phyloP scores from a whole-genome alignment of 1,140 invertebrate species.

The Drosophila sproati region DNA sequence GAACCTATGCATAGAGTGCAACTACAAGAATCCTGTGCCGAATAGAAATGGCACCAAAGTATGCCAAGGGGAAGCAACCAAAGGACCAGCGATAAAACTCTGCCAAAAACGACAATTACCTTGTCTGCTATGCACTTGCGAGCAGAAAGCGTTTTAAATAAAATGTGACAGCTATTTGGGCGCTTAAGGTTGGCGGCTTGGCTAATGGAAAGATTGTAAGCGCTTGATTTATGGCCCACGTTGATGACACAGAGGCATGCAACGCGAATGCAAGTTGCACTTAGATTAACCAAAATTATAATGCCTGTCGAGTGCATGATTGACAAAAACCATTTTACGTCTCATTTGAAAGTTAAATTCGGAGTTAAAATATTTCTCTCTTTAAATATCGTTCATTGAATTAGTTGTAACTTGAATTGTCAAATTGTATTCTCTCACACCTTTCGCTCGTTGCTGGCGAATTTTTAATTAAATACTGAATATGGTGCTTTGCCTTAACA shows the following conservation, averaged over 20 bases:
- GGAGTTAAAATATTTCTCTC: not conserved
- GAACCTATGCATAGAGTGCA: slow-evolving; percentile 15
- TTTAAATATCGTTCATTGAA: no score
- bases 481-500: not conserved
- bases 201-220: slow-evolving; percentile 68
- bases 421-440: no score
- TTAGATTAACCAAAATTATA: not conserved
- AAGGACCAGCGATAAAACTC: slow-evolving; percentile 44
- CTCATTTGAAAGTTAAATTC: not conserved
- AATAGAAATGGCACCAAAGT: slow-evolving; percentile 1
- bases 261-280: slow-evolving; percentile 16
- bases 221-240: slow-evolving; percentile 62
- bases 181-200: slow-evolving; percentile 39
- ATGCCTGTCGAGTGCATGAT: not conserved
- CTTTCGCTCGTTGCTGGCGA: no score
- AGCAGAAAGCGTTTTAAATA: slow-evolving; percentile 58
- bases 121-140: slow-evolving; percentile 8
- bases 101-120: slow-evolving; percentile 52
- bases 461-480: no score
- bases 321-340: not conserved
- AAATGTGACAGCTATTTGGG: slow-evolving; percentile 70
- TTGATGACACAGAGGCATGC: slow-evolving; percentile 68
- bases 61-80: slow-evolving; percentile 25
- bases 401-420: no score
- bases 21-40: slow-evolving; percentile 1